A percentile compares a stretch with the other conserved stretches of the same genome.
phyloP scores from a whole-genome alignment of 37 sponge, comb jelly and placozoan species.

The Axinella damicornis region DNA sequence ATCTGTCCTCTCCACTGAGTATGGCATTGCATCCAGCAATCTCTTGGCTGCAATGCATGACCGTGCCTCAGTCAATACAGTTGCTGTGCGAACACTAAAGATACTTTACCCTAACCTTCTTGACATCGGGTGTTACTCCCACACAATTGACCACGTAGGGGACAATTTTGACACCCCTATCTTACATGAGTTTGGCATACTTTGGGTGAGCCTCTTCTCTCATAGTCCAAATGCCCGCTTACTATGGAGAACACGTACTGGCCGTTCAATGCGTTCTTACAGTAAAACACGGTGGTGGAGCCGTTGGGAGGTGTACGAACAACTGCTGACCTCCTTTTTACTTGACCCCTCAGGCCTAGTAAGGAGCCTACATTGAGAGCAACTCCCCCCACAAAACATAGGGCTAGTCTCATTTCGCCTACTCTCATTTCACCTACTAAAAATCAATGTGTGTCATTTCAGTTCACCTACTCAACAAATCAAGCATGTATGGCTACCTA shows the following conservation, averaged over 20 bases:
- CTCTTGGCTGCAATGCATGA: conserved; percentile 17
- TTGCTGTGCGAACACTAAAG: conserved; percentile 13
- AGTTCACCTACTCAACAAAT: no score
- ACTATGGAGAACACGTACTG: conserved; percentile 31
- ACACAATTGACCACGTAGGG: conserved; percentile 23
- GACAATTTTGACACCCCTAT: conserved; percentile 10
- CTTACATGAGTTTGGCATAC: conserved; percentile 24
- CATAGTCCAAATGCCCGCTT: conserved; percentile 21
- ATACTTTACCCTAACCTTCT: conserved; percentile 16
- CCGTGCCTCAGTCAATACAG: conserved; percentile 8
- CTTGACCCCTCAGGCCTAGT: no score
- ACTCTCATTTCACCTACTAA: no score
- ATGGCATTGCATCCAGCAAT: background rate
- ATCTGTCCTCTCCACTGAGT: background rate
- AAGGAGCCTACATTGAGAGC: no score
- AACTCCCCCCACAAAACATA: no score
- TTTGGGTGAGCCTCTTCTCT: conserved; percentile 28
- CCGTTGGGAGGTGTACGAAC: conserved; percentile 26
- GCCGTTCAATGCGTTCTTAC: background rate
- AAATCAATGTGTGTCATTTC: no score
- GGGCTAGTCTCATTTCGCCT: no score
- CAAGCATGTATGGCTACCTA: no score
- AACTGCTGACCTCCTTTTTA: no score
- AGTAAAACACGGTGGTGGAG: conserved; percentile 57
- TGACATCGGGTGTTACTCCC: conserved; percentile 40